Evolutionary conservation across 1,140 invertebrate species (phyloP).

Genomic region (Papilio polyxenes): DNA sequence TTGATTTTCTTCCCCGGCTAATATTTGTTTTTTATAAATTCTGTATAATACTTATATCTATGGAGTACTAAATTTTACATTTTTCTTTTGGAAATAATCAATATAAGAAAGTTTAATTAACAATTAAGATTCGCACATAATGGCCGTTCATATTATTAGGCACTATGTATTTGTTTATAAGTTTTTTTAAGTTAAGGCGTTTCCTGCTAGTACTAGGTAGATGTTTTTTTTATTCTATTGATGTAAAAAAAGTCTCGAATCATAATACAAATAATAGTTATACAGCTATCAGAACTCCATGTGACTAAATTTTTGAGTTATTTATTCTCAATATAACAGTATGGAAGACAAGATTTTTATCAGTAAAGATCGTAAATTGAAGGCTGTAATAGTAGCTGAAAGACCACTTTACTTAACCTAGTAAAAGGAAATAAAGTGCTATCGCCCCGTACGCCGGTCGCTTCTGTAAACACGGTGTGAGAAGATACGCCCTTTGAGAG

Average conservation of each 20-base stretch:
- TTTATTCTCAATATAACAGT: not conserved
- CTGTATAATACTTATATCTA: not conserved
- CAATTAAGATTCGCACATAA: too few species aligned
- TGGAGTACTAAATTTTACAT: not conserved
- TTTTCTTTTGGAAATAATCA: too few species aligned
- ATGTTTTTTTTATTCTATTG: too few species aligned
- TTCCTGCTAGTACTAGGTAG: too few species aligned
- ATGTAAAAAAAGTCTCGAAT: too few species aligned
- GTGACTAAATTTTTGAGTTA: too few species aligned
- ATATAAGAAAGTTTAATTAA: too few species aligned
- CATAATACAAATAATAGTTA: too few species aligned
- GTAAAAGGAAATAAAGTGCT: slow-evolving; percentile 65
- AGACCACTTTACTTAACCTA: slow-evolving; percentile 46
- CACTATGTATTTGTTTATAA: too few species aligned
- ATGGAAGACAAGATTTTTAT: slow-evolving; percentile 7
- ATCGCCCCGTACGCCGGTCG: slow-evolving; percentile 46
- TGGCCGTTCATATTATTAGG: too few species aligned
- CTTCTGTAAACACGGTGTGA: slow-evolving; percentile 50
- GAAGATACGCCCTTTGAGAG: slow-evolving; percentile 1
- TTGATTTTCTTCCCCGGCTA: slow-evolving; percentile 7
- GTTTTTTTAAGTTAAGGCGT: too few species aligned
- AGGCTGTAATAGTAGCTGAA: slow-evolving; percentile 40
- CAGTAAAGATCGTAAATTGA: not conserved
- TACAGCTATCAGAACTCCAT: too few species aligned
- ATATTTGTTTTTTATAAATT: not conserved